phyloP scores from a whole-genome alignment of 2,113 vertebrate species.

The Xiphias gladius region DNA sequence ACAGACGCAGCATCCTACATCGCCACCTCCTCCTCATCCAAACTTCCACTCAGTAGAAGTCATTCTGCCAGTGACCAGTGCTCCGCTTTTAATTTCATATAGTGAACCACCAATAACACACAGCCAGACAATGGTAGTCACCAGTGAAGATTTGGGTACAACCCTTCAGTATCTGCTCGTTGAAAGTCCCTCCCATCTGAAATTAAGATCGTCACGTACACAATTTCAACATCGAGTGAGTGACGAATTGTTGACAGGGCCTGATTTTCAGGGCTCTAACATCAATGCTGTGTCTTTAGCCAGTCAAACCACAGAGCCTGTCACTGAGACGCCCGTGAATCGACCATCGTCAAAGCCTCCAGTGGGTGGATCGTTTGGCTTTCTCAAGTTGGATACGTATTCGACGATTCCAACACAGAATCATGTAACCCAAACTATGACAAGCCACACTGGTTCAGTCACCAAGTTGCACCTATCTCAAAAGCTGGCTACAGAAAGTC shows the following conservation, averaged over 20 bases:
- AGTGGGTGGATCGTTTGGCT: background rate
- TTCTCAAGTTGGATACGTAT: slow-evolving; percentile 20
- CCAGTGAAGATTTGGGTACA: background rate
- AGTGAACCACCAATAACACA: slow-evolving; percentile 5
- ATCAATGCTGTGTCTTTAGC: background rate
- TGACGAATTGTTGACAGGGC: background rate
- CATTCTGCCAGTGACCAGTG: background rate
- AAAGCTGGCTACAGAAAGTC: background rate
- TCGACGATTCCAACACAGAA: slow-evolving; percentile 1
- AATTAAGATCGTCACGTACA: background rate
- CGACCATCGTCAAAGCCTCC: background rate
- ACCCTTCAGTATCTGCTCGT: background rate
- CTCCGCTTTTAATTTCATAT: slow-evolving; percentile 20
- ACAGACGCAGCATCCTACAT: slow-evolving; percentile 67
- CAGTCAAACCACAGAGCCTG: background rate
- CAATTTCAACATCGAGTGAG: slow-evolving; percentile 17
- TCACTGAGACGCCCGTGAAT: background rate
- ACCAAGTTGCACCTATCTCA: background rate
- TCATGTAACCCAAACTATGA: background rate
- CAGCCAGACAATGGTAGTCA: background rate
- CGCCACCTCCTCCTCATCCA: slow-evolving; percentile 54
- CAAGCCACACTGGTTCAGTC: background rate
- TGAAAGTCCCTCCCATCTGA: slow-evolving; percentile 9
- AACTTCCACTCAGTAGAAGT: slow-evolving; percentile 37
- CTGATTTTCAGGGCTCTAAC: background rate